These are phyloP conservation scores for Mechanitis messenoides DNA, from an alignment of 2,888 invertebrate species.

Conservation along the genomic window DNA sequence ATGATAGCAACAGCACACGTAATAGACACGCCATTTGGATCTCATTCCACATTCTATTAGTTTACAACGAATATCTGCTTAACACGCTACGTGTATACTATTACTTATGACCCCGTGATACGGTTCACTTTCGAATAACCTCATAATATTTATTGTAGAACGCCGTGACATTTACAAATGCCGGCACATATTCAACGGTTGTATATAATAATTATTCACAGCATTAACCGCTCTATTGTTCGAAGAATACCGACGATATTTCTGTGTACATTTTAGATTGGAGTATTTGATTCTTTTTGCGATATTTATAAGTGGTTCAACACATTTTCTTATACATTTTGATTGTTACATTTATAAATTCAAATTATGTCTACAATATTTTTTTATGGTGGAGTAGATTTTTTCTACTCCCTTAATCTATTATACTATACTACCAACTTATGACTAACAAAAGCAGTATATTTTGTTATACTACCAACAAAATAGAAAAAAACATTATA, in stretches of 20 bases:
- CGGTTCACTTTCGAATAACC: conserved; percentile 21
- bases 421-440: too few relatives aligned
- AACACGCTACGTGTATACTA: conserved; percentile 4
- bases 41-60: conserved; percentile 46
- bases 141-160: conserved; percentile 12
- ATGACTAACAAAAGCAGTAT: too few relatives aligned
- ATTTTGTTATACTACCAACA: too few relatives aligned
- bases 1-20: conserved; percentile 23
- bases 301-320: conserved; percentile 2
- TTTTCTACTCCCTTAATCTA: too few relatives aligned
- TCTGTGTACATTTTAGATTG: conserved; percentile 16
- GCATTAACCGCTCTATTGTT: conserved; percentile 23
- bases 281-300: conserved; percentile 1
- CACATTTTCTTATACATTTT: neutral
- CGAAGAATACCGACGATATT: conserved; percentile 16
- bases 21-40: conserved; percentile 25
- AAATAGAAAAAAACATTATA: too few relatives aligned
- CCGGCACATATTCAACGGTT: conserved; percentile 11
- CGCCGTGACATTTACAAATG: conserved; percentile 27
- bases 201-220: conserved; percentile 15
- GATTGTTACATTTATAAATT: neutral
- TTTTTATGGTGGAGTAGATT: too few relatives aligned
- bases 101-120: conserved; percentile 15
- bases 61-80: conserved; percentile 30
- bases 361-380: too few relatives aligned